Evolutionary conservation across 2,888 invertebrate genomes (phyloP).

Genomic region (Ophioninae sp.): DNA sequence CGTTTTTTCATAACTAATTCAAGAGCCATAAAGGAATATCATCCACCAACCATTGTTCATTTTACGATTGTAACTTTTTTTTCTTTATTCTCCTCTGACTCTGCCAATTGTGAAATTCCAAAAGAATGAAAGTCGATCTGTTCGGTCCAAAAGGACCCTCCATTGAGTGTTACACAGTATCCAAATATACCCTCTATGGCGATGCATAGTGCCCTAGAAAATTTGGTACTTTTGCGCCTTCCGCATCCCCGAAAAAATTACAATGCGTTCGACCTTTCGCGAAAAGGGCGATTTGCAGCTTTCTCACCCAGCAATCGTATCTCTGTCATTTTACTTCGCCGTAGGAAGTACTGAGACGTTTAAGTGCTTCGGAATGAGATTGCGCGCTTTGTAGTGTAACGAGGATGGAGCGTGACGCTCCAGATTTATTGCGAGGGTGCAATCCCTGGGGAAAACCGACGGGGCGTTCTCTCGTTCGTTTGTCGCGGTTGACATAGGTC

Average conservation of each 20-base stretch:
- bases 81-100: not conserved
- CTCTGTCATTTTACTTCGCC: not conserved
- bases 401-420: not conserved
- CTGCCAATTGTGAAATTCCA: not conserved
- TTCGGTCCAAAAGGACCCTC: too few relatives aligned
- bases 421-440: not conserved
- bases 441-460: conserved; percentile 41
- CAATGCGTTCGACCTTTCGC: not conserved
- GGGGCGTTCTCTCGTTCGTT: conserved; percentile 25
- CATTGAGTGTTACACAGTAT: too few relatives aligned
- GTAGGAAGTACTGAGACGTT: not conserved
- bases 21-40: conserved; percentile 48
- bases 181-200: too few relatives aligned
- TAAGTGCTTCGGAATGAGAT: conserved; percentile 8
- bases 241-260: not conserved
- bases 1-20: conserved; percentile 36
- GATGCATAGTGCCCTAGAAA: too few relatives aligned
- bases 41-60: conserved; percentile 16
- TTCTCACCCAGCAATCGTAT: not conserved
- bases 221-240: too few relatives aligned
- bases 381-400: conserved; percentile 24
- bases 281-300: not conserved
- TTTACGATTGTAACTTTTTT: conserved; percentile 25
- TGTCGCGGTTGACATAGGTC: conserved; percentile 55
- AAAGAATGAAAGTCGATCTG: not conserved